Evolutionary conservation across 2,888 invertebrate species (phyloP).

Genomic region (Galerucella nymphaeae): DNA sequence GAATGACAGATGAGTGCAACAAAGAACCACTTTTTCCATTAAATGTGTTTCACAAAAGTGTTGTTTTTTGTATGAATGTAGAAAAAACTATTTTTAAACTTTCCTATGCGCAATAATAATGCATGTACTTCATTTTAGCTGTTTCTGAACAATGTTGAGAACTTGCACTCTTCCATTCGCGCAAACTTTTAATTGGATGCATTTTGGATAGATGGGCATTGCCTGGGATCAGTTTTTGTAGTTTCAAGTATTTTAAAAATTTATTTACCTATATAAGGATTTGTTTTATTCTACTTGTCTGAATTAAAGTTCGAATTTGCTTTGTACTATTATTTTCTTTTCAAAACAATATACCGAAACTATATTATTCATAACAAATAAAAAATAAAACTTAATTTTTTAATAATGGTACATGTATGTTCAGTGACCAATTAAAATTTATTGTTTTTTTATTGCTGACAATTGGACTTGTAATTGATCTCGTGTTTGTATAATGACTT

Average conservation of each 20-base stretch:
- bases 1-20: no score
- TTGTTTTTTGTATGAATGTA: no score
- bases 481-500: not conserved
- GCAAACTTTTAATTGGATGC: slow-evolving; percentile 29
- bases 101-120: not conserved
- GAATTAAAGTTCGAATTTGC: not conserved
- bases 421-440: not conserved
- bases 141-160: slow-evolving; percentile 14
- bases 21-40: no score
- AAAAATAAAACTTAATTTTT: not conserved
- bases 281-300: not conserved
- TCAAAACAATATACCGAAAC: not conserved
- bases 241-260: slow-evolving; percentile 1
- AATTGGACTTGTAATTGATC: not conserved
- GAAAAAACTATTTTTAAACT: not conserved
- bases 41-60: no score
- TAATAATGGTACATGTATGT: not conserved
- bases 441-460: not conserved
- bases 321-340: not conserved
- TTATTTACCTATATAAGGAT: not conserved
- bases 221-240: slow-evolving; percentile 3
- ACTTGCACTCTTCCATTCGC: slow-evolving; percentile 25
- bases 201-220: not conserved
- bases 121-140: not conserved
- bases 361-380: not conserved